Evolutionary conservation across 1,140 invertebrate genomes (phyloP), one percentile per base, ranked within the genome.

Genomic region (Prorops nasuta): DNA sequence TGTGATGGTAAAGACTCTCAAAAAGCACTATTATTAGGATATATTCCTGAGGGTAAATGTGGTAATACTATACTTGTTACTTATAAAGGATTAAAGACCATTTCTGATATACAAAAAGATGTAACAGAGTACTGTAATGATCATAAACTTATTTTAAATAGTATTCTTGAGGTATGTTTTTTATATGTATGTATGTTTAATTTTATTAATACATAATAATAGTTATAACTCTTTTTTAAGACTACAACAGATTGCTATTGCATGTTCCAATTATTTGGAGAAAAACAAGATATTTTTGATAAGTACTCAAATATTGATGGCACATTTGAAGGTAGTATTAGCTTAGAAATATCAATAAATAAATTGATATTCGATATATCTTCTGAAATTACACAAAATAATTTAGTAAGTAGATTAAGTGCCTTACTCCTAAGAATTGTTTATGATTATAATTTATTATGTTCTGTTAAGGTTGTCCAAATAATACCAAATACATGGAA

Each of bases 231-330:
- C n/a, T n/a, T n/a, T n/a, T n/a, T n/a, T n/a, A n/a, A n/a, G n/a
- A n/a, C n/a, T 40, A 18, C 19, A 9, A 44, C 19, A 69, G 66
- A 28, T 71, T 14, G 41, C 24, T n/a, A n/a, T n/a, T n/a, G n/a
- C n/a, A n/a, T n/a, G 12, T 67, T 67, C 43, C 60, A 75, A 39
- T 47, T 75, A 38, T 71, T 52, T 60, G 71, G 71, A 7, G 56
- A 20, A 7, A 68, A 51, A 52, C 54, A 58, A 49, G 62, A 63
- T 40, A 63, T 55, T 6, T 49, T 61, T 16, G 48, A 58, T 43
- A 58, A 40, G 51, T 20, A 49, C 12, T 51, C 68, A 4, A 47
- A 48, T 24, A n/a, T 14, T 3, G 63, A 49, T 51, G 35, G n/a
- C 15, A 60, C 62, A 31, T 72, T 67, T 41, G 51, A 56, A 35